A percentile compares a stretch with the other conserved stretches of the same genome.
These are phyloP conservation scores for Loripinus fragilis DNA, from an alignment of 2,888 invertebrate species.

Conservation along the genomic window DNA sequence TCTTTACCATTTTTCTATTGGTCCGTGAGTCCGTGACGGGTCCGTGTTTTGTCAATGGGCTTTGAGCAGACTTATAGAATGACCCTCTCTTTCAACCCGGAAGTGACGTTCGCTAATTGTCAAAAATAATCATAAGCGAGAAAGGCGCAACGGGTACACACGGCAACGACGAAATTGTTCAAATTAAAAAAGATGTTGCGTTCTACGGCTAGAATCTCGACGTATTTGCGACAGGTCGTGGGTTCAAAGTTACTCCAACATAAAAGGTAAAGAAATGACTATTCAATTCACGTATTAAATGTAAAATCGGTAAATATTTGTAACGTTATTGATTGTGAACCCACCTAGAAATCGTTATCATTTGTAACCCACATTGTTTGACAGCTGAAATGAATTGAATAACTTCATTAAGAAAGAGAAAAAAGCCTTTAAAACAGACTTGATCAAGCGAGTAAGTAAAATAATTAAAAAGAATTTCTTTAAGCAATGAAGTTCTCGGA, in stretches of 20 bases:
- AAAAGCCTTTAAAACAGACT: too few species aligned
- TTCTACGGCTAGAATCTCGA: conserved; percentile 32
- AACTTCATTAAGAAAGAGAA: too few species aligned
- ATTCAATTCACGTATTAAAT: neutral
- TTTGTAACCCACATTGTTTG: conserved; percentile 8
- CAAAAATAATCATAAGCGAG: neutral
- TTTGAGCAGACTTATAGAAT: neutral
- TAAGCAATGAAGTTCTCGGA: too few species aligned
- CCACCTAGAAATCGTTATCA: neutral
- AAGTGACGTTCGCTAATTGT: conserved; percentile 41
- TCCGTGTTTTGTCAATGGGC: too few species aligned
- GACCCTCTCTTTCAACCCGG: conserved; percentile 24
- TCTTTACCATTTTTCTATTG: too few species aligned
- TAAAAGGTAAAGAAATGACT: conserved; percentile 23
- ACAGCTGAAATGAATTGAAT: neutral
- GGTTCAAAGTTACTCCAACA: neutral
- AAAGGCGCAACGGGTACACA: conserved; percentile 5
- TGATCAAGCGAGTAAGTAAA: too few species aligned
- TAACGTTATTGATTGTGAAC: conserved; percentile 6
- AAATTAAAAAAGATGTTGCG: conserved; percentile 42
- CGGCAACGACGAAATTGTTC: neutral
- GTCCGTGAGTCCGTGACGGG: too few species aligned
- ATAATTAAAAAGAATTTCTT: too few species aligned
- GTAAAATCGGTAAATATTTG: neutral
- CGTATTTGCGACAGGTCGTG: conserved; percentile 17